Conservation (phyloP, 2,888 invertebrate genomes). For the Melolontha melolontha region DNA sequence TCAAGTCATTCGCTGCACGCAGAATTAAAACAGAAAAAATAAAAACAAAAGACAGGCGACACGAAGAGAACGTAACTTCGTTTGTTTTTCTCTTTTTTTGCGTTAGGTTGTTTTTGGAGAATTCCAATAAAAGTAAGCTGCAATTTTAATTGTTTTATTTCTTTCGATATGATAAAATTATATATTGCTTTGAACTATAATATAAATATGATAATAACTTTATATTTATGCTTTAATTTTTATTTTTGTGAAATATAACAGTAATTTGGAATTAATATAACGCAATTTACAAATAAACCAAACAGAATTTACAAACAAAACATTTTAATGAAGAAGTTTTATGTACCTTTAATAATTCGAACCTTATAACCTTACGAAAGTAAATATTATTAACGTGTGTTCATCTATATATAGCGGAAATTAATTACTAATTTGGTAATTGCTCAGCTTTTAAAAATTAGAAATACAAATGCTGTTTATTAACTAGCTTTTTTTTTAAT, state of each 20-base stretch:
- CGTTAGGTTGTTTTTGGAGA: slow-evolving; percentile 13
- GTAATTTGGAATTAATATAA: too few relatives aligned
- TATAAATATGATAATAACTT: too few relatives aligned
- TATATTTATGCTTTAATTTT: too few relatives aligned
- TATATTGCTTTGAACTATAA: too few relatives aligned
- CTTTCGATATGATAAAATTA: too few relatives aligned
- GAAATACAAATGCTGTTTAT: too few relatives aligned
- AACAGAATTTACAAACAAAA: too few relatives aligned
- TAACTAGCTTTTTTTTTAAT: too few relatives aligned
- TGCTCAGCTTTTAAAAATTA: neutral
- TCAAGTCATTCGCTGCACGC: slow-evolving; percentile 1
- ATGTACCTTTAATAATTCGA: neutral
- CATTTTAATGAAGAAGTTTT: neutral
- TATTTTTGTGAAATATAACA: too few relatives aligned
- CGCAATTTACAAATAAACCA: too few relatives aligned
- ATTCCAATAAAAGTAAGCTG: slow-evolving; percentile 19
- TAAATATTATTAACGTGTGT: neutral
- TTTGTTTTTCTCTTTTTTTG: slow-evolving; percentile 22
- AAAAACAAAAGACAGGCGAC: slow-evolving; percentile 3
- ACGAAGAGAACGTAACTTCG: slow-evolving; percentile 5
- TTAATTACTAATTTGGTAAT: neutral
- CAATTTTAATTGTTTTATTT: neutral
- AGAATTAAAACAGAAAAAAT: slow-evolving; percentile 14
- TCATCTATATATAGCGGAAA: slow-evolving; percentile 15
- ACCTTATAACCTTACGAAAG: slow-evolving; percentile 9